Conservation (phyloP, 2,113 vertebrate genomes). For the Excalfactoria chinensis region DNA sequence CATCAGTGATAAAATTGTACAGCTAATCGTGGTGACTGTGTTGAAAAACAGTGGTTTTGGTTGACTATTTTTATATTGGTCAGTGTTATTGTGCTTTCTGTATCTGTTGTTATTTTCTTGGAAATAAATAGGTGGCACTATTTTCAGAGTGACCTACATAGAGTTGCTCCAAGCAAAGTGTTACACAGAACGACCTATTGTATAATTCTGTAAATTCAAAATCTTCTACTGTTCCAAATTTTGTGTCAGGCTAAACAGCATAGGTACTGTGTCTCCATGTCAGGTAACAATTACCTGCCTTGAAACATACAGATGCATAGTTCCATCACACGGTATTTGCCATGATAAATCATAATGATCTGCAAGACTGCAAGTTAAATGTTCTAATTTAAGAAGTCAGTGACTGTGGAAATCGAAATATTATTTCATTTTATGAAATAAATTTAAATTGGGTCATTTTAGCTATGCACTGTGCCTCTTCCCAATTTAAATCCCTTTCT, state of each 20-base stretch:
- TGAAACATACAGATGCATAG: neutral
- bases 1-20: no score
- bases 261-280: neutral
- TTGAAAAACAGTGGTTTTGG: no score
- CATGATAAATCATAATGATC: neutral
- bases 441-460: conserved; percentile 16
- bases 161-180: neutral
- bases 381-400: neutral
- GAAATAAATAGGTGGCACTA: no score
- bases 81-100: no score
- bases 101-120: no score
- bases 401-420: neutral
- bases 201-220: neutral
- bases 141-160: neutral
- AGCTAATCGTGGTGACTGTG: no score
- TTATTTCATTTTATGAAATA: neutral
- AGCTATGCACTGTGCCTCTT: neutral
- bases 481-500: neutral
- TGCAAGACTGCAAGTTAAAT: neutral
- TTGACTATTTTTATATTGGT: no score
- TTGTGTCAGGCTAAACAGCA: neutral
- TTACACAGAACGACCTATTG: neutral
- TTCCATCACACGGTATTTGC: neutral
- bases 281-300: neutral
- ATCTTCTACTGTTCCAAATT: neutral